Base-by-base conservation (phyloP, 2,797 vertebrate genomes). In the Adrianichthys oophorus region DNA sequence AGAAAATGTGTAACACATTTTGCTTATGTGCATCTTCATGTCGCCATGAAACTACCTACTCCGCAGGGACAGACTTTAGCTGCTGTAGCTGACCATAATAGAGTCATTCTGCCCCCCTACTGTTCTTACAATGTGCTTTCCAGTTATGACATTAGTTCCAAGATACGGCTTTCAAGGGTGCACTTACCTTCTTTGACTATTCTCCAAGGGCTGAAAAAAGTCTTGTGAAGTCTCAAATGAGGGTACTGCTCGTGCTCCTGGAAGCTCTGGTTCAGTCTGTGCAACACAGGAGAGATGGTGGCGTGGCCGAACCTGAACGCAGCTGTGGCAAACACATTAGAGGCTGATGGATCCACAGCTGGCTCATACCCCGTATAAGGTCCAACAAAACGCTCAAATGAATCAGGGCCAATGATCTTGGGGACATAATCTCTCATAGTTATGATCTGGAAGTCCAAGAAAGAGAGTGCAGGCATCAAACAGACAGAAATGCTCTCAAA, bases 261-360 rank as follows among this genome's bases (percentile, higher is more conserved):
- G 83, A 95, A 98, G 59, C 85, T 87, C 7, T 86, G 65, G 15
- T 98, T 93, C 26, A 98, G 72, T 61, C 96, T 85, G 45, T 69
- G 72, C 61, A 96, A 70, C 52, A 87, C 43, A 0, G 95, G 89
- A 1, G 93, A 82, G 48, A 99, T 88, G 1, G 93, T 93, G 47
- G 91, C 91, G 0, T 99, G 98, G 62, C 95, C 98, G 1, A 98
- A 99, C 62, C 98, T 95, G 88, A 98, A 98, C 3, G 96, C 97
- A 0, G 98, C 97, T 0, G 96, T 99, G 65, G 95, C 85, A 74
- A 99, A 99, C 59, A 99, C 74, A 0, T 98, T 99, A 62, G 98
- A 93, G 48, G 93, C 87, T 0, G 94, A 94, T 13, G 96, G 95
- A 77, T 98, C 89, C 43, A 87, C 12, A 0, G 82, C 68, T 19